phyloP scores from a whole-genome alignment of 1,140 invertebrate species.

The Macrocentrus cingulum region DNA sequence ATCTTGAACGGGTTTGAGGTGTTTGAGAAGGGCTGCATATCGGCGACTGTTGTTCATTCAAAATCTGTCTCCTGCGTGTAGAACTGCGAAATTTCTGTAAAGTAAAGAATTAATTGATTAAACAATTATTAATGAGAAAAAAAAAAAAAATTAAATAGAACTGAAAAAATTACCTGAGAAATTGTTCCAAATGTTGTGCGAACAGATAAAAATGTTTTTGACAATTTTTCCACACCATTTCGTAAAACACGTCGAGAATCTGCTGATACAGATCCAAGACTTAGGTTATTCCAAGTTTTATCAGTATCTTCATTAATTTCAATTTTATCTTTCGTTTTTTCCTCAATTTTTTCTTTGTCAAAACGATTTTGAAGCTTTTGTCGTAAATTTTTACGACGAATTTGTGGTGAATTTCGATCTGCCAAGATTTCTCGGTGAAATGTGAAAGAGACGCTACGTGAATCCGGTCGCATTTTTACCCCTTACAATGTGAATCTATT shows the following conservation, averaged over 20 bases:
- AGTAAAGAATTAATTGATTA: constrained; percentile 31
- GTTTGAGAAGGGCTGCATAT: constrained; percentile 49
- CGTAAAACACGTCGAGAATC: constrained; percentile 58
- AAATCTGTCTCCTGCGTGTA: constrained; percentile 61
- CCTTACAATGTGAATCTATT: too few species aligned
- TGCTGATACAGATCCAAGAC: constrained; percentile 48
- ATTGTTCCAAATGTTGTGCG: constrained; percentile 62
- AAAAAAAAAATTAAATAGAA: too few species aligned
- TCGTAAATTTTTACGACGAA: constrained; percentile 39
- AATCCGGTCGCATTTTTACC: constrained; percentile 54
- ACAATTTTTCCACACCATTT: constrained; percentile 61
- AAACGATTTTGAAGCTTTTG: constrained; percentile 55
- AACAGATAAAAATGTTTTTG: constrained; percentile 63
- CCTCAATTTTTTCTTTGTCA: constrained; percentile 44
- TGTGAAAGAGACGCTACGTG: constrained; percentile 53
- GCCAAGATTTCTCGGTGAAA: constrained; percentile 51
- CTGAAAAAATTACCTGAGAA: constrained; percentile 67
- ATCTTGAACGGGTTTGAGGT: constrained; percentile 58
- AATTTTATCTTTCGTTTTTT: constrained; percentile 30
- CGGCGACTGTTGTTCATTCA: constrained; percentile 62
- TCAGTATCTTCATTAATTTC: constrained; percentile 36
- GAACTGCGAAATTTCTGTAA: constrained; percentile 62
- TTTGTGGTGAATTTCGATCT: constrained; percentile 34
- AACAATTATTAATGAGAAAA: too few species aligned
- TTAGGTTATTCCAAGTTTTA: constrained; percentile 50